Base-by-base conservation (phyloP, 2,797 vertebrate genomes). In the Rhinoraja longicauda region DNA sequence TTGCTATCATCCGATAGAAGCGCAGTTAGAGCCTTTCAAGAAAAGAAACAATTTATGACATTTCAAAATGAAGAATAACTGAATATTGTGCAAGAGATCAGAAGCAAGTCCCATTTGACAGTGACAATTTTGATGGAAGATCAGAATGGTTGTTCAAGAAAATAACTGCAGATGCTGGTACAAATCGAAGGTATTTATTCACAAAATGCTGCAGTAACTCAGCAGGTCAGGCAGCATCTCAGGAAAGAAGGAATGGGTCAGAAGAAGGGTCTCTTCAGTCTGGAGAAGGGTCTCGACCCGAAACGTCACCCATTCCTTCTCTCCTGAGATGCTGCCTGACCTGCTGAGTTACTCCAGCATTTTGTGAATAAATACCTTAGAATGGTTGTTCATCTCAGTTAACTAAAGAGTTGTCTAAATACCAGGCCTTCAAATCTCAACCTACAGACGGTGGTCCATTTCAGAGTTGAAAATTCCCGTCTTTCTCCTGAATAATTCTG, bases 1-100 rank as follows among this genome's bases (percentile, higher is more conserved):
- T 99, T 99, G 96, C 99, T 99, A 96, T 99, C 98, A 0, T 99
- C 99, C 1, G 98, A 99, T 93, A 99, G 97, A 94, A 99, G 96
- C 59, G 98, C 99, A 59, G 98, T 99, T 94, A 99, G 97, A 95
- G 98, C 99, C 99, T 99, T 91, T 29, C 21, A 91, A 91, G 94
- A 53, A 95, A 96, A 94, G 93, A 36, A 93, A 93, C 26, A 93
- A 6, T 3, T 0, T 19, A 76, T 24, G 26, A 73, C 53, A 45
- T 8, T 45, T 73, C 24, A 29, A 73, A 7, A 45, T 45, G 5
- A 1, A 73, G 82, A 90, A 73, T 53, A 91, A 29, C 70, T 39
- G 26, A 24, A 15, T 29, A 36, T 19, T 26, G n/a, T 39, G n/a
- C n/a, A 70, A 67, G 67, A 21, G 64, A 24, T 4, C 32, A 6